Percentiles rank a stretch among this genome's conserved stretches.
phyloP scores from a whole-genome alignment of 2,797 vertebrate genomes.

The Psittacula echo region DNA sequence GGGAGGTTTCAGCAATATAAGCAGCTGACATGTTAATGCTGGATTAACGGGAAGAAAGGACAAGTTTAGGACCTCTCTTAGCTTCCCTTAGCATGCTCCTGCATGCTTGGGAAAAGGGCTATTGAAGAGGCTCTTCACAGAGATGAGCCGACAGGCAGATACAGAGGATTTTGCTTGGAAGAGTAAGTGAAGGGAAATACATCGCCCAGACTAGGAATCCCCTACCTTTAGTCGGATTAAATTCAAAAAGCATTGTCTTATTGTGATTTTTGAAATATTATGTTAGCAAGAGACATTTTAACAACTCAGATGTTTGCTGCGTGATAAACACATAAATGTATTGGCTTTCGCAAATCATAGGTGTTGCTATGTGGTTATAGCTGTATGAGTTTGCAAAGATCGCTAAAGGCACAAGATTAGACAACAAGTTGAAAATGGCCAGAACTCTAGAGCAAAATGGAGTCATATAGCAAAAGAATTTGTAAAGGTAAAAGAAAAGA shows the following conservation, averaged over 20 bases:
- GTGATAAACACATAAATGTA: too few species aligned
- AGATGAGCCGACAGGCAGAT: not conserved
- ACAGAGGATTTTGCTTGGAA: not conserved
- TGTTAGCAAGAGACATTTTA: not conserved
- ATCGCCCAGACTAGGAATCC: accelerated
- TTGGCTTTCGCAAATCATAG: too few species aligned
- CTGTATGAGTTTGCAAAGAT: too few species aligned
- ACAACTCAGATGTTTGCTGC: not conserved
- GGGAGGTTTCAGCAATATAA: not conserved
- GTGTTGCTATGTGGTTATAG: too few species aligned
- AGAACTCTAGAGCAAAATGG: too few species aligned
- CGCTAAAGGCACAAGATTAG: too few species aligned
- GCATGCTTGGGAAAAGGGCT: not conserved
- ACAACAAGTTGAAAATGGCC: too few species aligned
- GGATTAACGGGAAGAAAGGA: not conserved
- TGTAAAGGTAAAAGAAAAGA: too few species aligned
- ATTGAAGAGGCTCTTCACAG: not conserved
- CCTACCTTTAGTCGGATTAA: not conserved
- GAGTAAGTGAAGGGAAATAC: not conserved
- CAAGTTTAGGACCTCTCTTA: not conserved
- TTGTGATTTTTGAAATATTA: not conserved
- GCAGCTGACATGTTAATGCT: not conserved
- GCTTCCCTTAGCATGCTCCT: not conserved
- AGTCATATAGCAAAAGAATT: too few species aligned
- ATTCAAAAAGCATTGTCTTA: not conserved